These are phyloP conservation scores for Gambusia yucatana DNA, from an alignment of 2,797 vertebrate species.

Conservation along the genomic window DNA sequence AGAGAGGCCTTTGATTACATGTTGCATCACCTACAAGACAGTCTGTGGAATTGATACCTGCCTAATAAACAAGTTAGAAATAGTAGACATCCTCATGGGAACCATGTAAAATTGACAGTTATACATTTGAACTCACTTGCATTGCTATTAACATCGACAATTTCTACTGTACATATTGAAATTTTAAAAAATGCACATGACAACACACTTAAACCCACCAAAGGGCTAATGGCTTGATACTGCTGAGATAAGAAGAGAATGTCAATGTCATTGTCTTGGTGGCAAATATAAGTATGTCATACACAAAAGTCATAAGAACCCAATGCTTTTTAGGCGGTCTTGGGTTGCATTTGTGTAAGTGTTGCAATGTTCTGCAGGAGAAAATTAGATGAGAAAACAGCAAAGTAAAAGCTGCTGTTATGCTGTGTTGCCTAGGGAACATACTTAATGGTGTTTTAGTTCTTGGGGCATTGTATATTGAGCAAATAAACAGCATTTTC, in stretches of 20 bases:
- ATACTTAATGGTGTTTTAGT: constrained; percentile 17
- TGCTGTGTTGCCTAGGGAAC: constrained; percentile 27
- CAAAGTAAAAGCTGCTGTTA: constrained; percentile 11
- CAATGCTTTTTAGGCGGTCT: constrained; percentile 1
- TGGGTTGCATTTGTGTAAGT: neutral
- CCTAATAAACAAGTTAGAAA: neutral
- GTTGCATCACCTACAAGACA: neutral
- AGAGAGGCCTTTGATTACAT: constrained; percentile 12
- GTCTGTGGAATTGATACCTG: neutral
- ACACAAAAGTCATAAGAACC: neutral
- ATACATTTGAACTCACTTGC: neutral
- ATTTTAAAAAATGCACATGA: neutral
- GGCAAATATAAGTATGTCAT: constrained; percentile 3
- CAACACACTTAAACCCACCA: neutral
- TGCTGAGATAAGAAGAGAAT: neutral
- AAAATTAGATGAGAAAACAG: constrained; percentile 11
- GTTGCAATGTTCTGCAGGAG: constrained; percentile 17
- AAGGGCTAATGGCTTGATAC: constrained; percentile 4
- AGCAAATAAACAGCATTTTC: constrained; percentile 14
- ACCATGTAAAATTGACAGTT: neutral
- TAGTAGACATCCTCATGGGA: neutral
- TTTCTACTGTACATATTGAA: neutral
- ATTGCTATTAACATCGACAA: neutral
- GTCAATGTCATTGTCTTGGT: neutral
- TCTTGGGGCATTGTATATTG: constrained; percentile 4